Percentiles rank a stretch among this genome's conserved stretches.
Evolutionary conservation across 2,797 vertebrate species (phyloP).

Genomic region (Gymnothorax reevesii): DNA sequence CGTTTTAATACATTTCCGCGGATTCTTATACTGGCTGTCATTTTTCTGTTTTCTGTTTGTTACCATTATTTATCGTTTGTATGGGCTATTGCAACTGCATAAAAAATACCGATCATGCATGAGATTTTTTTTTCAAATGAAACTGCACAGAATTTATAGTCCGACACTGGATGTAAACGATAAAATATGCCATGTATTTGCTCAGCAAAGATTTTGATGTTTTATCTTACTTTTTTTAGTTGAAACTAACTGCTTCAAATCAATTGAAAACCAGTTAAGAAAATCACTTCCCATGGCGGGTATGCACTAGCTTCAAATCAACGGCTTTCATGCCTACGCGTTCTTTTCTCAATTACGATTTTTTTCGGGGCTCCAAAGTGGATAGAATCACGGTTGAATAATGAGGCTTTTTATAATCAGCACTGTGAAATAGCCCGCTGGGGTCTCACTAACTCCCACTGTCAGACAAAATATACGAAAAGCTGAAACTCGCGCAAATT

Average conservation of each 20-base stretch:
- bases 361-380: slow-evolving; percentile 11
- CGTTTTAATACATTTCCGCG: neutral
- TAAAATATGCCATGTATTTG: neutral
- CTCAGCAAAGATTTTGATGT: neutral
- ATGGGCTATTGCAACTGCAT: neutral
- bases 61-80: neutral
- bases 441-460: slow-evolving; percentile 22
- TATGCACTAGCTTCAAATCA: neutral
- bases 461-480: slow-evolving; percentile 28
- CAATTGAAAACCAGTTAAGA: neutral
- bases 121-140: neutral
- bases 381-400: slow-evolving; percentile 22
- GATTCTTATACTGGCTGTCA: neutral
- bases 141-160: neutral
- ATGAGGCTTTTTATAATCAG: slow-evolving; percentile 23
- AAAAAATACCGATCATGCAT: neutral
- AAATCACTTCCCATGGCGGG: neutral
- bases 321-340: neutral
- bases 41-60: neutral
- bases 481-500: slow-evolving; percentile 25
- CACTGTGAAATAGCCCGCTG: slow-evolving; percentile 21
- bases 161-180: neutral
- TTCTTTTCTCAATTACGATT: slow-evolving; percentile 20
- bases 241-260: neutral
- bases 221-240: neutral